Percentiles rank a stretch among this genome's conserved stretches.
These are phyloP conservation scores for Pan paniscus DNA, from an alignment of 2,113 vertebrate genomes.

Conservation along the genomic window DNA sequence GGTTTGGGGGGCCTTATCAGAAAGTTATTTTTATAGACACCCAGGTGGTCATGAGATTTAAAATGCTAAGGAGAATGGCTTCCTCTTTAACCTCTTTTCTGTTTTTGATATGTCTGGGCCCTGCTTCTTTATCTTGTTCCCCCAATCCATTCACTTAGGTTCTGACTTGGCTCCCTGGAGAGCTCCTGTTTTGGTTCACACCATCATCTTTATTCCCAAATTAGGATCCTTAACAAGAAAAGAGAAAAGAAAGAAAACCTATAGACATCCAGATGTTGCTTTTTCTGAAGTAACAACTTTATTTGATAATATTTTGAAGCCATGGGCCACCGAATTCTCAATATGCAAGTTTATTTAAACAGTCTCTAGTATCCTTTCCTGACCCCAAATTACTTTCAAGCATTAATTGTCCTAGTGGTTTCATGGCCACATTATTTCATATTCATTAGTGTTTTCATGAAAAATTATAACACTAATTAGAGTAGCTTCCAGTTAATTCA, in stretches of 20 bases:
- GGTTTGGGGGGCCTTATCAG: background rate
- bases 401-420: conserved; percentile 77
- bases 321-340: conserved; percentile 26
- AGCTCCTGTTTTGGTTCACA: background rate
- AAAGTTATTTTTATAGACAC: background rate
- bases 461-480: conserved; percentile 80
- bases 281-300: background rate
- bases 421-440: conserved; percentile 77
- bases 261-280: background rate
- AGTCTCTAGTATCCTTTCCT: conserved; percentile 59
- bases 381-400: conserved; percentile 72
- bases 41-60: background rate
- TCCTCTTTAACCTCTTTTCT: background rate
- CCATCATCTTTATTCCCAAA: background rate
- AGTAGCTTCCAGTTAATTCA: conserved; percentile 76
- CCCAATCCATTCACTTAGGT: background rate
- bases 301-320: conserved; percentile 16
- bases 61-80: background rate
- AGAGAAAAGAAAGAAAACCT: background rate
- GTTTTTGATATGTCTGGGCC: background rate
- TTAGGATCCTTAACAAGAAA: background rate
- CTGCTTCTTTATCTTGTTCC: background rate
- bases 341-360: conserved; percentile 62
- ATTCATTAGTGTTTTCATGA: conserved; percentile 82
- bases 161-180: background rate